Conservation (phyloP, 1,140 invertebrate genomes). For the Ctenoplectra terminalis region DNA sequence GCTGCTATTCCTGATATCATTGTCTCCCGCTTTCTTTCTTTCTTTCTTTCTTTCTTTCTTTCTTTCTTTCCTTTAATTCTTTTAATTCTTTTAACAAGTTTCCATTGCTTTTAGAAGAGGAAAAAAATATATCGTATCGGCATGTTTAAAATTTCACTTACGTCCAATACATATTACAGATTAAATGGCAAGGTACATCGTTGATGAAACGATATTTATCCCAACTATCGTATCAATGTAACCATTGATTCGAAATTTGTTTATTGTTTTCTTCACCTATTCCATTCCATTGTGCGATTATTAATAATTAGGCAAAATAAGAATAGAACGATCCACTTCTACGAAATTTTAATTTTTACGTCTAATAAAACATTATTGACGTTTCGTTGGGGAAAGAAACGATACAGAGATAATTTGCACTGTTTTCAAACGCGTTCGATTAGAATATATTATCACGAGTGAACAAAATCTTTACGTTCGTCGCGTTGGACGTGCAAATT, state of each 20-base stretch:
- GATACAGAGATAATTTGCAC: constrained; percentile 30
- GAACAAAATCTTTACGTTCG: constrained; percentile 35
- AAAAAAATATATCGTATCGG: not conserved
- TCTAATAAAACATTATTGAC: constrained; percentile 29
- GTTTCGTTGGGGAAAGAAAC: constrained; percentile 16
- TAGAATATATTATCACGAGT: constrained; percentile 15
- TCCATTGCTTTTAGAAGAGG: not conserved
- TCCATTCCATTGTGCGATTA: not conserved
- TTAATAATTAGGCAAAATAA: constrained; percentile 9
- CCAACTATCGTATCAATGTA: not conserved
- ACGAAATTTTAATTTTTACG: constrained; percentile 43
- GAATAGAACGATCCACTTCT: constrained; percentile 16
- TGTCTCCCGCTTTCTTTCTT: too few relatives aligned
- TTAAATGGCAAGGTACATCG: not conserved
- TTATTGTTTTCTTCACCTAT: not conserved
- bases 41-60: too few relatives aligned
- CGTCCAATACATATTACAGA: not conserved
- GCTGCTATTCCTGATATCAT: not conserved
- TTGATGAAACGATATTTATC: not conserved
- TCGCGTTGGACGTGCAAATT: constrained; percentile 32
- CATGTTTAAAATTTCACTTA: too few relatives aligned
- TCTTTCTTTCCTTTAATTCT: too few relatives aligned
- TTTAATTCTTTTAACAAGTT: too few relatives aligned
- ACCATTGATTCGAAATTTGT: not conserved
- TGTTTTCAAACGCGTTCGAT: constrained; percentile 20